phyloP scores from a whole-genome alignment of 35 echinoderm and acorn worm genomes.

The Lytechinus pictus region DNA sequence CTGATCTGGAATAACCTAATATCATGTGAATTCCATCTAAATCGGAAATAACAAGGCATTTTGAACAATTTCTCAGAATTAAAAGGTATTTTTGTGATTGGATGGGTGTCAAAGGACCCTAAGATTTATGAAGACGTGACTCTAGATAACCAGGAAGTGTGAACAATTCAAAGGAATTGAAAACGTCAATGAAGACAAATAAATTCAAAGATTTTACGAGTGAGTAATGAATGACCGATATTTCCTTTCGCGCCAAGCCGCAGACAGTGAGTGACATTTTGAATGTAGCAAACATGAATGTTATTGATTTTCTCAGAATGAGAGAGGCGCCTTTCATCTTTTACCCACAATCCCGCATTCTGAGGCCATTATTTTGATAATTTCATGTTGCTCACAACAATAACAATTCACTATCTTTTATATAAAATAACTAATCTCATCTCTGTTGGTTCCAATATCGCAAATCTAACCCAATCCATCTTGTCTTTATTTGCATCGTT shows the following conservation, averaged over 20 bases:
- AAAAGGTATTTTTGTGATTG: too few species aligned
- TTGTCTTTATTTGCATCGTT: too few species aligned
- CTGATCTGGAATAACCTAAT: too few species aligned
- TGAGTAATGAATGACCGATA: constrained; percentile 25
- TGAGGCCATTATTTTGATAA: neutral
- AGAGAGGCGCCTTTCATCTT: neutral
- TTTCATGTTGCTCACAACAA: neutral
- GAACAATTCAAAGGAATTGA: neutral
- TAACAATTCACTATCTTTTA: neutral
- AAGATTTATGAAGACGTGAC: neutral
- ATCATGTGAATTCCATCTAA: too few species aligned
- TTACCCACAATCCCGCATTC: neutral
- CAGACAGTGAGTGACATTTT: constrained; percentile 24
- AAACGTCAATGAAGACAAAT: neutral
- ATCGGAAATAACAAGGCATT: too few species aligned
- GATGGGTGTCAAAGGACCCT: neutral
- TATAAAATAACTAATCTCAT: too few species aligned
- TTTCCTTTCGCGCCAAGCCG: constrained; percentile 34
- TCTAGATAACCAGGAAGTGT: neutral
- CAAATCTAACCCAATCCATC: too few species aligned
- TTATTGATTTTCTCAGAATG: neutral
- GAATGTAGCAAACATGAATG: constrained; percentile 19
- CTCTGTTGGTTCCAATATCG: too few species aligned
- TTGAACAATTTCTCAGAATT: too few species aligned
- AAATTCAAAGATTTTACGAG: neutral